Base-by-base conservation (phyloP, 2,888 invertebrate species). In the Sesia bembeciformis region DNA sequence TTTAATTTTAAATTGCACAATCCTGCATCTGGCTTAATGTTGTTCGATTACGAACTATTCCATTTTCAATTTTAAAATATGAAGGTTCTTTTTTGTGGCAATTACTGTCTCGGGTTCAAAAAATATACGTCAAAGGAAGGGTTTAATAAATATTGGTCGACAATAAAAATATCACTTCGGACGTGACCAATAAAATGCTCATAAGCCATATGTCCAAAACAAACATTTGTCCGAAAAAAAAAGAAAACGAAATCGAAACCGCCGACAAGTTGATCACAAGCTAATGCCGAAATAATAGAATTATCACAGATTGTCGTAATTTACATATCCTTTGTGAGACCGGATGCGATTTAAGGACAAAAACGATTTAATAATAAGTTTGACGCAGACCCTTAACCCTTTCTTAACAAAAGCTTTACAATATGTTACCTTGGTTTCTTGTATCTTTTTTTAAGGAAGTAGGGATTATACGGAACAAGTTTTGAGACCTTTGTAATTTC, bases 321-420 rank as follows among this genome's bases (percentile, higher is more conserved):
- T 87, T 87, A 85, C 78, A 86, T 87, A 83, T 86, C 78, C 84
- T 78, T 83, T 83, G 79, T 80, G 72, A 74, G 64, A 79, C 87
- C 86, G 88, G 88, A 89, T 84, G 75, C 76, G 75, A 75, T 81
- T 80, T 74, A 77, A 82, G 86, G 86, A 87, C 84, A 87, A 87
- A 88, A 88, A 89, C 84, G 84, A 81, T 87, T 85, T 88, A 88
- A 89, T 88, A 87, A 85, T 81, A 87, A 81, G 80, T 84, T 84
- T 78, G 80, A 78, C 78, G 78, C 73, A 73, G 77, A 80, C 81
- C 81, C 78, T 84, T 84, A 84, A 85, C 87, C 88, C 86, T 84
- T 87, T 81, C 81, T 83, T 78, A 81, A 85, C 84, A 84, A 86
- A 83, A 86, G 85, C 75, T 80, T 80, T 72, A 84, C 87, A 86